Conservation (phyloP, 1,140 invertebrate genomes). For the Metopolophium dirhodum region DNA sequence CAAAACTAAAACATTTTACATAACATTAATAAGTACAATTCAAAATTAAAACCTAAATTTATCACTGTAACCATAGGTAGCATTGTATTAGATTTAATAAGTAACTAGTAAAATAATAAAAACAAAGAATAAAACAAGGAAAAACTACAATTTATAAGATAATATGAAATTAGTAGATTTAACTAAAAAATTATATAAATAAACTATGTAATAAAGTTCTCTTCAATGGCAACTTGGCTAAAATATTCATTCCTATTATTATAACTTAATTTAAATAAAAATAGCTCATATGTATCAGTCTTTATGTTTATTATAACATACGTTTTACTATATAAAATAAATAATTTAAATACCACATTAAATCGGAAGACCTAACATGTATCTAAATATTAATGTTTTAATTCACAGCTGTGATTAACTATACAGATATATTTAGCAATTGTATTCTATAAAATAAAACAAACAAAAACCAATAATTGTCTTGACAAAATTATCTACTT, state of each 20-base stretch:
- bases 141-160: neutral
- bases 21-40: neutral
- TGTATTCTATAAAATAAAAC: neutral
- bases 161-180: neutral
- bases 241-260: neutral
- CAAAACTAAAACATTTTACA: neutral
- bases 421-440: neutral
- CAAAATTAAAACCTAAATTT: neutral
- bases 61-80: neutral
- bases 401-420: neutral
- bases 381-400: neutral
- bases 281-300: neutral
- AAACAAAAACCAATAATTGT: neutral
- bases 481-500: constrained; percentile 12
- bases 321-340: neutral
- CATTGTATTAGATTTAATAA: neutral
- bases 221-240: neutral
- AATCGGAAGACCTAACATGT: neutral
- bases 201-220: neutral
- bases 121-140: constrained; percentile 33
- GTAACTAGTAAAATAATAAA: neutral
- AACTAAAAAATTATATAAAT: neutral
- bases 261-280: neutral
- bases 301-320: neutral
- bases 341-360: neutral